Conservation (phyloP, 2,888 invertebrate genomes). For the Augochlorella aurata region DNA sequence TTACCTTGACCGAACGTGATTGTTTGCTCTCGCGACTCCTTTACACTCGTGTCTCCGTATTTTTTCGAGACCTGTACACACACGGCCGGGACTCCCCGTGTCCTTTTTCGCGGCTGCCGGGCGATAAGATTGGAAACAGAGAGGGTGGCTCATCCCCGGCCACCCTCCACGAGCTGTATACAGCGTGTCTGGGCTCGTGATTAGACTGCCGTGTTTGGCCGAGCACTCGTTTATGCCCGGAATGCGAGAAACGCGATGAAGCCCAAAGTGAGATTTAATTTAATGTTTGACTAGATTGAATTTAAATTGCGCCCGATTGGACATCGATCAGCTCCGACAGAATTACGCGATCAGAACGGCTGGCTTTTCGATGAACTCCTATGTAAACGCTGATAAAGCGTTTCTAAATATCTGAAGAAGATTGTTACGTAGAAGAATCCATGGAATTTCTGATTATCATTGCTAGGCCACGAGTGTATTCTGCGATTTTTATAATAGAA, state of each 20-base stretch:
- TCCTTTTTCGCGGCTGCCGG: background rate
- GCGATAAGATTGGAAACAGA: slow-evolving; percentile 7
- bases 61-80: slow-evolving; percentile 7
- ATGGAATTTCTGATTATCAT: no score
- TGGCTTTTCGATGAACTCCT: no score
- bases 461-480: no score
- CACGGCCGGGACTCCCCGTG: background rate
- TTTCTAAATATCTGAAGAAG: no score
- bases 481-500: no score
- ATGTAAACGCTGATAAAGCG: no score
- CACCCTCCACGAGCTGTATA: background rate
- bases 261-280: background rate
- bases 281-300: background rate
- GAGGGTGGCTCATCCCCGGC: no score
- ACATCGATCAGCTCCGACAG: no score
- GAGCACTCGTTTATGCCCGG: background rate
- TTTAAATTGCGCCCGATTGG: background rate
- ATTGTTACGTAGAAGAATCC: no score
- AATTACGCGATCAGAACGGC: no score
- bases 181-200: background rate
- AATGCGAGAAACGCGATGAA: background rate
- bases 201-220: background rate
- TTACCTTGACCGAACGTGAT: slow-evolving; percentile 37
- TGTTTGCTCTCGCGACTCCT: slow-evolving; percentile 35
- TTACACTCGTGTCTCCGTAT: slow-evolving; percentile 4